Evolutionary conservation across 2,113 vertebrate species (phyloP).

Genomic region (Vicugna pacos): DNA sequence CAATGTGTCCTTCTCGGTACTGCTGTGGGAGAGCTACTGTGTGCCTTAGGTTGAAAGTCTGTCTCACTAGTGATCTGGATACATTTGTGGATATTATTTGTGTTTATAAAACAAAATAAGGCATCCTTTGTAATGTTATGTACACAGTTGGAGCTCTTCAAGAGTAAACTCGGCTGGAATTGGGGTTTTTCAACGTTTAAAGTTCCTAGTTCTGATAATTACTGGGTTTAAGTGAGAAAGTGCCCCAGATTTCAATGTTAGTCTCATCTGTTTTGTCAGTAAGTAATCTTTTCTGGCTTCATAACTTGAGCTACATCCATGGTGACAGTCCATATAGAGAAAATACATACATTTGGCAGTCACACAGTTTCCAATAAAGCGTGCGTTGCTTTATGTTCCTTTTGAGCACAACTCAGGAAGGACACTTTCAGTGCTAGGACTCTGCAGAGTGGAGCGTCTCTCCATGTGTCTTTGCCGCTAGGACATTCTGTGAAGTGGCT

Average conservation of each 20-base stretch:
- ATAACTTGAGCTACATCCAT: not conserved
- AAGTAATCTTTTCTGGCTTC: not conserved
- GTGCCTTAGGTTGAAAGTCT: not conserved
- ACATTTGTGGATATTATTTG: not conserved
- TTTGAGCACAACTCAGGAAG: not conserved
- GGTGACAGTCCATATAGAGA: not conserved
- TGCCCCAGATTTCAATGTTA: not conserved
- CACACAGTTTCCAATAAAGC: accelerated
- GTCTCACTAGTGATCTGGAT: not conserved
- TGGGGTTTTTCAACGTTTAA: not conserved
- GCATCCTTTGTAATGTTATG: not conserved
- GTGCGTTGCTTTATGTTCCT: too few species aligned
- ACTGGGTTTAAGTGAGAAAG: too few species aligned
- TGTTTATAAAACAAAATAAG: not conserved
- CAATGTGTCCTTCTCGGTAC: not conserved
- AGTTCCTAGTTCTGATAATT: not conserved
- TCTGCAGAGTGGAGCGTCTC: not conserved
- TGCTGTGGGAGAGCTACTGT: not conserved
- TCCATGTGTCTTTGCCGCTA: not conserved
- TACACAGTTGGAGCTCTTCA: accelerated
- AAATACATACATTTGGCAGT: accelerated
- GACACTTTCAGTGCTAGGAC: not conserved
- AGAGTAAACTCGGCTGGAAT: not conserved
- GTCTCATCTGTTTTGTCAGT: not conserved
- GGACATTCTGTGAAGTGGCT: not conserved